Evolutionary conservation across 2,888 invertebrate genomes (phyloP).

Genomic region (Watsonalla binaria): DNA sequence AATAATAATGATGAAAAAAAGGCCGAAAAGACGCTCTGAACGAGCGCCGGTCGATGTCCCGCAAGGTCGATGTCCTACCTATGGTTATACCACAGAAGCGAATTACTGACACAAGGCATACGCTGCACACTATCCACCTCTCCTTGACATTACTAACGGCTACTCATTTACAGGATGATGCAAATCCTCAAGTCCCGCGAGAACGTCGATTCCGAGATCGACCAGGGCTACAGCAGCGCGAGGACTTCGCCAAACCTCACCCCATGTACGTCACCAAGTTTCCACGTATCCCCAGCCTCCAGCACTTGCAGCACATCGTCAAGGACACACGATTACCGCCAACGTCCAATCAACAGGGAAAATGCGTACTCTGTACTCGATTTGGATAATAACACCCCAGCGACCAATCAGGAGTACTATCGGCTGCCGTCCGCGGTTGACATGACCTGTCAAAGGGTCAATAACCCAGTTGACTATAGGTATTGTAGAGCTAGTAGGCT

Average conservation of each 20-base stretch:
- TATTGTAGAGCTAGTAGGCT: constrained; percentile 55
- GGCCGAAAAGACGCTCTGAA: constrained; percentile 43
- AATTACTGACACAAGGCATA: constrained; percentile 31
- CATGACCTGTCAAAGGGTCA: constrained; percentile 47
- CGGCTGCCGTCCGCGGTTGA: constrained; percentile 43
- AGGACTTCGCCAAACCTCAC: constrained; percentile 58
- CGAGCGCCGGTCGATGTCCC: constrained; percentile 54
- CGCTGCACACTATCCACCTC: neutral
- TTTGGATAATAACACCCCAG: constrained; percentile 33
- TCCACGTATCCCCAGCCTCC: constrained; percentile 46
- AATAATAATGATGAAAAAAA: constrained; percentile 43
- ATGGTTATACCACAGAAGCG: constrained; percentile 69
- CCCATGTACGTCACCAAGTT: constrained; percentile 52
- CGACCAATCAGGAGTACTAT: constrained; percentile 37
- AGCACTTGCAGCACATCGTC: constrained; percentile 49
- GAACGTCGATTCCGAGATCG: constrained; percentile 44
- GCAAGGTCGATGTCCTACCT: constrained; percentile 57
- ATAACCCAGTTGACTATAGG: constrained; percentile 50
- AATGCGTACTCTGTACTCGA: constrained; percentile 43
- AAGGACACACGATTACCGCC: constrained; percentile 39
- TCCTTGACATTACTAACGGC: neutral
- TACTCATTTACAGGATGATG: constrained; percentile 59
- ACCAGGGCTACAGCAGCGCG: constrained; percentile 66
- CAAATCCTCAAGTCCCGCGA: constrained; percentile 60
- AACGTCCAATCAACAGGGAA: constrained; percentile 31